Evolutionary conservation across 2,113 vertebrate species (phyloP).

Genomic region (Heteronetta atricapilla): DNA sequence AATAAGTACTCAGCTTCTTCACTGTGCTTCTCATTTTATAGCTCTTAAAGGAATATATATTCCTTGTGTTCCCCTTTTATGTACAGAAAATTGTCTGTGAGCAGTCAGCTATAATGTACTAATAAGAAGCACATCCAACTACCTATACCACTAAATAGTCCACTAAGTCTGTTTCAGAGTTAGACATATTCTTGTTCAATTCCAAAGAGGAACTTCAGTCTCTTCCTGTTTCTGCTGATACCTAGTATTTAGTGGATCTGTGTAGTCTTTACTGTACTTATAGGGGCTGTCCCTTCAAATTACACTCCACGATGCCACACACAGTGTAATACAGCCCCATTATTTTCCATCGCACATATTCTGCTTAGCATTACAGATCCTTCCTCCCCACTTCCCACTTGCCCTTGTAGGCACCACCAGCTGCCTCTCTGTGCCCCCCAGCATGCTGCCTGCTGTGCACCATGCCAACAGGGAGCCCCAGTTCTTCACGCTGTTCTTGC

Average conservation of each 20-base stretch:
- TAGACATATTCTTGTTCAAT: not conserved
- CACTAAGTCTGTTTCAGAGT: not conserved
- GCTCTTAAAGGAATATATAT: not conserved
- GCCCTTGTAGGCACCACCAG: not conserved
- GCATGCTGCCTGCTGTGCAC: fast-evolving
- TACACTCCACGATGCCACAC: too few relatives aligned
- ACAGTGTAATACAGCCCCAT: not conserved
- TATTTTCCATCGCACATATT: not conserved
- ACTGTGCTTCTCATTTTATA: not conserved
- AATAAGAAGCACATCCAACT: not conserved
- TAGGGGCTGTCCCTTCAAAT: not conserved
- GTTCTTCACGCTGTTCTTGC: not conserved
- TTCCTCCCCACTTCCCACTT: not conserved
- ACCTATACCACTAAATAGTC: not conserved
- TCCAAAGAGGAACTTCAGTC: not conserved
- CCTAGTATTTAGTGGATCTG: not conserved
- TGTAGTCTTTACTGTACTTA: not conserved
- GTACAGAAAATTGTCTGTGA: not conserved
- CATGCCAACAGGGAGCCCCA: fast-evolving
- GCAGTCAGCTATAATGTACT: not conserved
- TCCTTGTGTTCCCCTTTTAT: not conserved
- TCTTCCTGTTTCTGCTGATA: not conserved
- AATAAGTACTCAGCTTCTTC: not conserved
- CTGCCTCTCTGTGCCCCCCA: fast-evolving
- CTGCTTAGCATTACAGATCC: not conserved